Base-by-base conservation (phyloP, 2,888 invertebrate genomes). In the Platycnemis pennipes region DNA sequence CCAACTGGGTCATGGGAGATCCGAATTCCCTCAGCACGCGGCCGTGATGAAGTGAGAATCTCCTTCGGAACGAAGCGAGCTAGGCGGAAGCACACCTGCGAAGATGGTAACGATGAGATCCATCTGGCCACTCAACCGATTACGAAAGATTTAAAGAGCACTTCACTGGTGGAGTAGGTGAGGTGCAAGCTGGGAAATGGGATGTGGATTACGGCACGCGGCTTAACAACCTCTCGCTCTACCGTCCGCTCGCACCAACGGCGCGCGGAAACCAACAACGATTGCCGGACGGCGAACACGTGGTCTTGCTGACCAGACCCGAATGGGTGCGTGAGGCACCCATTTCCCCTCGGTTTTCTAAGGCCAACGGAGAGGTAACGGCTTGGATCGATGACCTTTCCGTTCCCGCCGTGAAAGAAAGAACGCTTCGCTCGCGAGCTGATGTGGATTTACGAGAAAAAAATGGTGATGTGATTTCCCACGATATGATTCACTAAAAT, bases 341-440 rank as follows among this genome's bases (percentile, higher is more conserved):
- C 63, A 19, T 44, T 91, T 44, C 19, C 44, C n/a, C 13, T 44
- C 45, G 63, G 13, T 44, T 26, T 77, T 77, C 8, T 37, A 63
- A 91, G 63, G 42, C 44, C 22, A 37, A 89, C 53, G 37, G 53
- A 42, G 44, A 63, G 26, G 45, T 7, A 13, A 91, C 45, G 42
- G n/a, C 26, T 2, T 11, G 22, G 63, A 91, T 91, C 91, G 91
- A 91, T 91, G 63, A n/a, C 63, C 63, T 53, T 63, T n/a, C 56
- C 44, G 31, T 22, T 69, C 77, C 56, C 91, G 44, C 13, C 44
- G 2, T 16, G 63, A 26, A 44, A 69, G 44, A 63, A 63, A 63
- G 16, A 91, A 91, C 26, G 44, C 49, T 42, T 63, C 26, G 77
- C 37, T 77, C 31, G 77, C 1, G 77, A 37, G 11, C 31, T 63